phyloP scores from a whole-genome alignment of 2,888 invertebrate species.

The Drosophila flavopinicola region DNA sequence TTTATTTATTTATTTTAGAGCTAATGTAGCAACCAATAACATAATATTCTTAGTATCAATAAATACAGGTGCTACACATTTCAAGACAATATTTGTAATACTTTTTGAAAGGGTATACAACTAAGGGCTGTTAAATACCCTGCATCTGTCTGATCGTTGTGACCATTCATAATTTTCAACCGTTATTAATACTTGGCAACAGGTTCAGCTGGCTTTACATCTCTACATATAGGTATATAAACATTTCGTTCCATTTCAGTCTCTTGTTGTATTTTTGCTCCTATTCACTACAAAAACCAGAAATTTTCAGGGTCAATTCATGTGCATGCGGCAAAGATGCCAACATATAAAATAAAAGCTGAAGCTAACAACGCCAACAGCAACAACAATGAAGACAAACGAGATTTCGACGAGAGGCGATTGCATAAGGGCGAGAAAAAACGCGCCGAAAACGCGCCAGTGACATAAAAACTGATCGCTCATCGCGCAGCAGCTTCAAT shows the following conservation, averaged over 20 bases:
- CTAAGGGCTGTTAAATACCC: conserved; percentile 17
- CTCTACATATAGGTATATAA: neutral
- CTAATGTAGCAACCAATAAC: no score
- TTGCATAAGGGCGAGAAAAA: conserved; percentile 74
- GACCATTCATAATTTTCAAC: conserved; percentile 24
- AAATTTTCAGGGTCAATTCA: conserved; percentile 81
- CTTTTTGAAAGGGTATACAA: neutral
- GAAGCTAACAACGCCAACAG: conserved; percentile 40
- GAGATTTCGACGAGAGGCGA: conserved; percentile 49
- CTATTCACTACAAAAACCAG: conserved; percentile 73
- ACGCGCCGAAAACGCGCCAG: conserved; percentile 39
- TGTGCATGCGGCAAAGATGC: conserved; percentile 52
- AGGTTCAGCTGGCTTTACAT: neutral
- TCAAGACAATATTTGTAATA: neutral
- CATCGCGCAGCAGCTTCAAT: conserved; percentile 64
- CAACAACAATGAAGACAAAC: conserved; percentile 47
- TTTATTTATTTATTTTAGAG: no score
- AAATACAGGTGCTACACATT: no score
- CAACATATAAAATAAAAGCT: conserved; percentile 35
- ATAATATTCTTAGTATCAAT: no score
- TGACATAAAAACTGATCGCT: conserved; percentile 64
- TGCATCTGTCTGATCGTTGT: neutral
- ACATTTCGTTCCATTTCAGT: conserved; percentile 35
- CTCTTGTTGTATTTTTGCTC: conserved; percentile 44
- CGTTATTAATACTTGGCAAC: conserved; percentile 26